phyloP scores from a whole-genome alignment of 2,888 invertebrate species.

The Galerucella nymphaeae region DNA sequence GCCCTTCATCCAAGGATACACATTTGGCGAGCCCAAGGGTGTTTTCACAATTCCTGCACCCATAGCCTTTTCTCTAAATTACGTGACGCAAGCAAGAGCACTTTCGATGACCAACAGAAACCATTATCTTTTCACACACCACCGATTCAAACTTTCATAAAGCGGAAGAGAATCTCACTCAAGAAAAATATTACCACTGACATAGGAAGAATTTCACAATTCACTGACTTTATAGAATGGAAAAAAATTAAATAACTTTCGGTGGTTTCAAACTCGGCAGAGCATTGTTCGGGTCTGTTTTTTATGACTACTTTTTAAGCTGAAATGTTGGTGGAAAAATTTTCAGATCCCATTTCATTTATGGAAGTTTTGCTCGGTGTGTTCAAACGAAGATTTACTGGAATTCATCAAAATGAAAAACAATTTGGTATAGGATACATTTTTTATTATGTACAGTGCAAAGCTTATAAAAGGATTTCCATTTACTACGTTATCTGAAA shows the following conservation, averaged over 20 bases:
- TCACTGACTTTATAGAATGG: conserved; percentile 39
- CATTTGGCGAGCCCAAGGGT: conserved; percentile 25
- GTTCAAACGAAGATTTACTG: conserved; percentile 19
- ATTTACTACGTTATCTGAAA: too few relatives aligned
- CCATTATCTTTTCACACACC: conserved; percentile 60
- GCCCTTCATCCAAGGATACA: conserved; percentile 35
- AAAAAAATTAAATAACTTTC: conserved; percentile 43
- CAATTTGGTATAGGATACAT: conserved; percentile 10
- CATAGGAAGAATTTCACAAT: conserved; percentile 42
- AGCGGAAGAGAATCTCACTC: conserved; percentile 51
- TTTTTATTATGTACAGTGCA: not conserved
- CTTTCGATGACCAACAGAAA: conserved; percentile 55
- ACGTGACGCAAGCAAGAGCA: conserved; percentile 49
- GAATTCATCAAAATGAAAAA: conserved; percentile 18
- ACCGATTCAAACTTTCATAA: conserved; percentile 55
- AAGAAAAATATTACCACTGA: conserved; percentile 41
- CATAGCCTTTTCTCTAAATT: conserved; percentile 50
- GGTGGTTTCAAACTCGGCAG: conserved; percentile 14
- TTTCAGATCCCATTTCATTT: conserved; percentile 1
- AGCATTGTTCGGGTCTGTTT: conserved; percentile 28
- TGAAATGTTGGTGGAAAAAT: conserved; percentile 27
- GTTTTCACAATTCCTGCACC: conserved; percentile 37
- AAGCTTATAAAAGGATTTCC: too few relatives aligned
- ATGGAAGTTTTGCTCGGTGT: conserved; percentile 12
- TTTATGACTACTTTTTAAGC: conserved; percentile 30